Percentiles rank a stretch among this genome's conserved stretches.
These are phyloP conservation scores for Chydorus sphaericus DNA, from an alignment of 2,888 invertebrate genomes.

Conservation along the genomic window DNA sequence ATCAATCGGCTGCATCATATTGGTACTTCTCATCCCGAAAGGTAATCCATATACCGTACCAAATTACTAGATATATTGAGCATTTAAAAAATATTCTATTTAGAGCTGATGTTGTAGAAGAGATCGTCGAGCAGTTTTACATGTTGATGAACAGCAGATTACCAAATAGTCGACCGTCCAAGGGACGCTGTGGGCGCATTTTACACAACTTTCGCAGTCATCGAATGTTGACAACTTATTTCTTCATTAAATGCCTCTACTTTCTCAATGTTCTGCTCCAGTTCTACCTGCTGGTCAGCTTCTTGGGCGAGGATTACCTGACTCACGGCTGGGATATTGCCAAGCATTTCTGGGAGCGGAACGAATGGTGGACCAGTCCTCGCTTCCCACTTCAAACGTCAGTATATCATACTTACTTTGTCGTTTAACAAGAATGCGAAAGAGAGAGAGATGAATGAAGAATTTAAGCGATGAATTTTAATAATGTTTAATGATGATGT, in stretches of 20 bases:
- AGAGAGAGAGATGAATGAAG: too few species aligned
- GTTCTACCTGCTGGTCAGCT: constrained; percentile 28
- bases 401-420: neutral
- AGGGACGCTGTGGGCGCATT: neutral
- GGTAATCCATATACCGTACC: too few species aligned
- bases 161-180: too few species aligned
- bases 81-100: too few species aligned
- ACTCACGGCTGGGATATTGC: constrained; percentile 25
- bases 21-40: constrained; percentile 25
- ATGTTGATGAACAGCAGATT: constrained; percentile 20
- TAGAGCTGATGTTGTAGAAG: constrained; percentile 24
- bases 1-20: constrained; percentile 24
- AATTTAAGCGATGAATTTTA: too few species aligned
- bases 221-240: constrained; percentile 26
- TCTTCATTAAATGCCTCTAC: constrained; percentile 29
- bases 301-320: constrained; percentile 26
- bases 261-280: constrained; percentile 28
- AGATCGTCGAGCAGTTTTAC: constrained; percentile 26
- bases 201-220: neutral
- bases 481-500: too few species aligned
- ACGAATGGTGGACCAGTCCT: constrained; percentile 28
- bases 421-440: neutral
- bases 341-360: constrained; percentile 22
- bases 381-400: constrained; percentile 30
- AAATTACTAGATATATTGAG: too few species aligned